Conservation (phyloP, 2,113 vertebrate genomes). For the Scomber colias region DNA sequence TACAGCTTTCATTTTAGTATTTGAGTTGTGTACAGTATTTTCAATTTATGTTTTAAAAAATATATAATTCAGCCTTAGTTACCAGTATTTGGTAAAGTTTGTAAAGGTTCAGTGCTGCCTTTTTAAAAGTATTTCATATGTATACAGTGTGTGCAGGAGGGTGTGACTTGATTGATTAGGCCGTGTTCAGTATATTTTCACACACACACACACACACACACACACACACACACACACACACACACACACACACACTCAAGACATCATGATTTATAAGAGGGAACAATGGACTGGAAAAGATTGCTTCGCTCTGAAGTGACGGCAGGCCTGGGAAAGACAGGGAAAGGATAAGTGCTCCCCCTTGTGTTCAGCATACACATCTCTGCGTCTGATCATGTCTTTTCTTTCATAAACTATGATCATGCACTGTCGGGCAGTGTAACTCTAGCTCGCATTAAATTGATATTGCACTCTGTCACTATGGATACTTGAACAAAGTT, state of each 20-base stretch:
- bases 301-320: conserved; percentile 61
- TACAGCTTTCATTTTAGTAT: conserved; percentile 35
- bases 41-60: not conserved
- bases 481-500: conserved; percentile 41
- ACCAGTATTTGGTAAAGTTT: conserved; percentile 36
- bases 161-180: conserved; percentile 64
- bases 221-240: conserved; percentile 23
- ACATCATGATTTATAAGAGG: conserved; percentile 73
- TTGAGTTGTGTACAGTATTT: not conserved
- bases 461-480: conserved; percentile 23
- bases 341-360: conserved; percentile 87
- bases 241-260: conserved; percentile 46
- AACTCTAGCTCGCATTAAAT: conserved; percentile 37
- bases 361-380: conserved; percentile 77
- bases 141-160: conserved; percentile 20
- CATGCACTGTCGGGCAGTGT: conserved; percentile 25
- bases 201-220: conserved; percentile 36
- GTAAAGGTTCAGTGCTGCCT: conserved; percentile 11
- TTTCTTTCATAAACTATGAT: conserved; percentile 22
- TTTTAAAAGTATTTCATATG: conserved; percentile 35
- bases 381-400: conserved; percentile 19
- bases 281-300: conserved; percentile 79
- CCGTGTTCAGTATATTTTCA: conserved; percentile 61
- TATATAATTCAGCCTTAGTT: conserved; percentile 5
- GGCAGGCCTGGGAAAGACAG: conserved; percentile 58